Base-by-base conservation (phyloP, 2,888 invertebrate species). In the Eupithecia subfuscata region DNA sequence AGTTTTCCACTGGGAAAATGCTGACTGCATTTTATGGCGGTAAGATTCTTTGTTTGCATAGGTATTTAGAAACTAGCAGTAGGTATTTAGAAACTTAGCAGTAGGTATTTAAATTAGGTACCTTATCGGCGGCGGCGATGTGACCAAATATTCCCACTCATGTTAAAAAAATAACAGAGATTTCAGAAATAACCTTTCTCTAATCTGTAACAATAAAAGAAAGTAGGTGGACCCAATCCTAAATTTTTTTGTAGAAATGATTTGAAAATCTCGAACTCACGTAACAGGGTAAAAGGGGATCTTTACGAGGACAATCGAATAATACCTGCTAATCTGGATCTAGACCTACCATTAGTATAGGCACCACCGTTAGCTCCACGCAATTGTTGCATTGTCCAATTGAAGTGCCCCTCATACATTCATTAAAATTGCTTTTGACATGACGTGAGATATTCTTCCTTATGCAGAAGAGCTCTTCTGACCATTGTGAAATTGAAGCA, bases 321-420 rank as follows among this genome's bases (percentile, higher is more conserved):
- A 14, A 30, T 48, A 6, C 6, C 2, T 34, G n/a, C 34, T 34
- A 34, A 7, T 7, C 34, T 34, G 34, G 2, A 34, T 34, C 6
- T 34, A 34, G 7, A 34, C 18, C 18, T 48, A 18, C 14, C 43
- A 48, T 48, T 8, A 52, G 56, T 22, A 12, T 12, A 56, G 22
- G 22, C 18, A 22, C 11, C 56, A 30, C 30, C 30, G 34, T 64
- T 64, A 64, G 34, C 64, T 34, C 34, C 22, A 25, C 60, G 34
- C 64, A 64, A 64, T 64, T 30, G 25, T 60, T 34, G 34, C 64
- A 64, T 64, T 64, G 34, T 64, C 64, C 64, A 64, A 64, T 64
- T 64, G 34, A 64, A 64, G 64, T 34, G 30, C 9, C 64, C 30
- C 34, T 18, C 64, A 34, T 64, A 34, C 64, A 64, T 64, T 18